Base-by-base conservation (phyloP, 2,888 invertebrate species). In the Cordilura impudica region DNA sequence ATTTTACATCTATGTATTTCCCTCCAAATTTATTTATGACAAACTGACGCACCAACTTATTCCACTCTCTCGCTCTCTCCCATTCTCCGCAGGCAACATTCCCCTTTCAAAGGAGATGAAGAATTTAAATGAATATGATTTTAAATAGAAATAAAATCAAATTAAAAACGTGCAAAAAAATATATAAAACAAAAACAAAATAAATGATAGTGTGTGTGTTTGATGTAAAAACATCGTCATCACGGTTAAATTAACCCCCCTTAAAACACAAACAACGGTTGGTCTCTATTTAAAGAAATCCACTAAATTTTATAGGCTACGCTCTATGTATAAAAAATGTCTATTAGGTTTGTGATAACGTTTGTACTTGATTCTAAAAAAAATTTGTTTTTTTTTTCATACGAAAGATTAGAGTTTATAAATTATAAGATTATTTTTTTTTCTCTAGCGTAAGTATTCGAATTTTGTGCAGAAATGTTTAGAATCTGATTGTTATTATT, bases 141-240 rank as follows among this genome's bases (percentile, higher is more conserved):
- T 31, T 35, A 39, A 14, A 16, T 29, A 0, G 39, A 70, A 61
- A 63, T 54, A 71, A 61, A 53, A 49, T 39, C 39, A 43, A 70
- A 43, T 60, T 31, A 39, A 47, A 56, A 65, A 26, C 35, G 51
- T 53, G 65, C 12, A 51, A 51, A 65, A 53, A 39, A 35, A 39
- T n/a, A 39, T 39, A 39, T 39, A n/a, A 39, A 45, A 43, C 10
- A 19, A 10, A 18, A 29, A 31, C 12, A 54, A 14, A 31, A 35
- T 12, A n/a, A 39, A 31, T 31, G 31, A 6, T 31, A n/a, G 23
- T 39, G 4, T 58, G 51, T 51, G 1, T 39, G 14, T 39, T 58
- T 58, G 35, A 39, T 58, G 56, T 39, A 60, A 65, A 31, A 51
- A 65, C 21, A 51, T 23, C 21, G 63, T 65, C 31, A 49, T 65